These are phyloP conservation scores for Coleophora flavipennella DNA, from an alignment of 2,888 invertebrate species.

Conservation along the genomic window DNA sequence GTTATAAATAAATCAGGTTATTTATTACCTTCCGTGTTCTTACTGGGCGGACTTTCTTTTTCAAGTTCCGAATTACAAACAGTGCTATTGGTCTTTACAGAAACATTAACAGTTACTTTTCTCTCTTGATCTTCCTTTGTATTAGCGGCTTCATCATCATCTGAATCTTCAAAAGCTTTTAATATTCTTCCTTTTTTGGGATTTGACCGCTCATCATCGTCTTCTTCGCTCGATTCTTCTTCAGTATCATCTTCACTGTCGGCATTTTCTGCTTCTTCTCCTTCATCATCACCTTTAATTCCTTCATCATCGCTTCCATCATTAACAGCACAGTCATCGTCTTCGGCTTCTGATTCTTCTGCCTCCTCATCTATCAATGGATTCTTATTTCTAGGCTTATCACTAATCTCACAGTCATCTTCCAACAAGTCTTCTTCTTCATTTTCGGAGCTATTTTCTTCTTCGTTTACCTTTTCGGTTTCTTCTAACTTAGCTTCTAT, in stretches of 20 bases:
- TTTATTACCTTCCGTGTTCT: slow-evolving; percentile 44
- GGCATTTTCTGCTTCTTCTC: slow-evolving; percentile 18
- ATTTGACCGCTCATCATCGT: slow-evolving; percentile 31
- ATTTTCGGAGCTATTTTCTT: slow-evolving; percentile 58
- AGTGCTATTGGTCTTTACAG: too few relatives aligned
- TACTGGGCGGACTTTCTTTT: slow-evolving; percentile 17
- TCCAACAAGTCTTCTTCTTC: slow-evolving; percentile 56
- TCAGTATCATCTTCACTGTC: slow-evolving; percentile 32
- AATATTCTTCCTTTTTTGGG: slow-evolving; percentile 54
- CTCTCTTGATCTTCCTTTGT: slow-evolving; percentile 6
- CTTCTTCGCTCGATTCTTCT: slow-evolving; percentile 30
- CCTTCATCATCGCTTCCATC: slow-evolving; percentile 8
- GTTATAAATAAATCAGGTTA: too few relatives aligned
- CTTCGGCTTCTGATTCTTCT: slow-evolving; percentile 58
- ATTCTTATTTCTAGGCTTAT: slow-evolving; percentile 51
- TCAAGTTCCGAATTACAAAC: neutral
- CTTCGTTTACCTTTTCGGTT: slow-evolving; percentile 31
- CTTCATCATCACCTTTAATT: slow-evolving; percentile 12
- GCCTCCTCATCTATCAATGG: slow-evolving; percentile 64
- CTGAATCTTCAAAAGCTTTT: slow-evolving; percentile 65
- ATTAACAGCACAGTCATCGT: slow-evolving; percentile 35
- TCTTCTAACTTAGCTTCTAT: slow-evolving; percentile 48
- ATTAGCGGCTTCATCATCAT: slow-evolving; percentile 38
- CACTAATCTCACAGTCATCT: slow-evolving; percentile 41
- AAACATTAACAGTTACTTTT: neutral